Conservation (phyloP, 2,113 vertebrate species). For the Electrona antarctica region DNA sequence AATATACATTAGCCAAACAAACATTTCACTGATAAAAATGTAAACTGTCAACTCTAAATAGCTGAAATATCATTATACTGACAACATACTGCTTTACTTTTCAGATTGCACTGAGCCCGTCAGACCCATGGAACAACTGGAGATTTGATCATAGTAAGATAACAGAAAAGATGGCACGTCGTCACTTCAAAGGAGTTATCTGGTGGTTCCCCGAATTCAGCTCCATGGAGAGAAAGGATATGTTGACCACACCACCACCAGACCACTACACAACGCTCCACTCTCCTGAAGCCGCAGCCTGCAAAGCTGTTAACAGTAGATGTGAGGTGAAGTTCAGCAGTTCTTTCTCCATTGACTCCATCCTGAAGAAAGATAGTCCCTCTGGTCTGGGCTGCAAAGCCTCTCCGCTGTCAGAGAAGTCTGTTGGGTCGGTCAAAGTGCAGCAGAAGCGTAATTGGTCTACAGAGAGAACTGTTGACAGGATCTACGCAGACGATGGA, state of each 20-base stretch:
- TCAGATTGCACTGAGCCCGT: conserved; percentile 65
- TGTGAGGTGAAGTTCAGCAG: conserved; percentile 61
- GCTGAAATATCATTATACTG: too few relatives aligned
- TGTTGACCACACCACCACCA: background rate
- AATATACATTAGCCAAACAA: background rate
- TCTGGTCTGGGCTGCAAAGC: background rate
- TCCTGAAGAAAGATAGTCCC: conserved; percentile 39
- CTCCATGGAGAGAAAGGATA: conserved; percentile 6
- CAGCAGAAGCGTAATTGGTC: too few relatives aligned
- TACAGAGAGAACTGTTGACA: too few relatives aligned
- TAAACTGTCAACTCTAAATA: too few relatives aligned
- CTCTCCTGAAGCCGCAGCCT: background rate
- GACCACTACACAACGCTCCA: background rate
- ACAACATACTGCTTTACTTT: background rate
- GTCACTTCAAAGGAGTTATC: conserved; percentile 69
- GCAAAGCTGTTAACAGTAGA: conserved; percentile 2
- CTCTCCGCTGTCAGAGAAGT: conserved; percentile 23
- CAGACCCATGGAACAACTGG: conserved; percentile 66
- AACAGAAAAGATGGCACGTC: conserved; percentile 65
- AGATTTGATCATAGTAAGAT: conserved; percentile 57
- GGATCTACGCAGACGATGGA: too few relatives aligned
- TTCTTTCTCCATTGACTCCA: conserved; percentile 75
- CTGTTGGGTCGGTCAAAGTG: conserved; percentile 10
- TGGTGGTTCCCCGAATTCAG: conserved; percentile 60
- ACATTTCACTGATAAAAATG: background rate